Evolutionary conservation across 2,888 invertebrate genomes (phyloP).

Genomic region (Caenorhabditis auriculariae): DNA sequence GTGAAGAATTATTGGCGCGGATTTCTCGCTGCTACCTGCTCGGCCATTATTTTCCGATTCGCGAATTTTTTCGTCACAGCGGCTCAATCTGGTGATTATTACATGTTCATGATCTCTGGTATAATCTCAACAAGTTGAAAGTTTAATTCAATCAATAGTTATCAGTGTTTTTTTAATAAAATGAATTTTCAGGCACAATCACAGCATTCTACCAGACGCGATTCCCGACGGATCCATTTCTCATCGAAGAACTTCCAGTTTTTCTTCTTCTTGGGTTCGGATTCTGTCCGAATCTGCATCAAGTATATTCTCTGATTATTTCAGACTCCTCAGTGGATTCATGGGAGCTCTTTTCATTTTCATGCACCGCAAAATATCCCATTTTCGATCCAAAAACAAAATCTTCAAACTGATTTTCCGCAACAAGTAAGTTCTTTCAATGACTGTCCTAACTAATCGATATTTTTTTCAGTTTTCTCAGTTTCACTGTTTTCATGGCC

Average conservation of each 20-base stretch:
- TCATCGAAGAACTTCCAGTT: constrained; percentile 89
- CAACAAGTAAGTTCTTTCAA: constrained; percentile 31
- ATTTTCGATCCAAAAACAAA: constrained; percentile 34
- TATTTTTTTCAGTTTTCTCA: constrained; percentile 37
- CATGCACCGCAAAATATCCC: constrained; percentile 35
- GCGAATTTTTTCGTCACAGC: constrained; percentile 51
- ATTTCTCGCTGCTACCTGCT: constrained; percentile 94
- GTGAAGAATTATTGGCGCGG: constrained; percentile 95
- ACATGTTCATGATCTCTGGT: not conserved
- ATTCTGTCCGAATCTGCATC: too few relatives aligned
- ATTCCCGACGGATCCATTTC: constrained; percentile 78
- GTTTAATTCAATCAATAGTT: not conserved
- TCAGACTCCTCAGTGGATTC: constrained; percentile 34
- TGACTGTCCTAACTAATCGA: not conserved
- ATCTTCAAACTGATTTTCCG: constrained; percentile 39
- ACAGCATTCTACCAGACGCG: constrained; percentile 80
- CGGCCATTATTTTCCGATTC: constrained; percentile 88
- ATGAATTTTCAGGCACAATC: constrained; percentile 80
- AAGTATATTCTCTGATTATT: constrained; percentile 4
- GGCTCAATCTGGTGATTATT: constrained; percentile 28
- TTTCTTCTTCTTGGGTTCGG: constrained; percentile 85
- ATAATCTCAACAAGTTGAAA: not conserved
- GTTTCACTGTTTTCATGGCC: constrained; percentile 44
- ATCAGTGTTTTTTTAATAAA: not conserved
- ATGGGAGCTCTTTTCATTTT: constrained; percentile 45